Evolutionary conservation across 2,888 invertebrate species (phyloP), one percentile per base, ranked within the genome.

Genomic region (Alloplasta piceator): DNA sequence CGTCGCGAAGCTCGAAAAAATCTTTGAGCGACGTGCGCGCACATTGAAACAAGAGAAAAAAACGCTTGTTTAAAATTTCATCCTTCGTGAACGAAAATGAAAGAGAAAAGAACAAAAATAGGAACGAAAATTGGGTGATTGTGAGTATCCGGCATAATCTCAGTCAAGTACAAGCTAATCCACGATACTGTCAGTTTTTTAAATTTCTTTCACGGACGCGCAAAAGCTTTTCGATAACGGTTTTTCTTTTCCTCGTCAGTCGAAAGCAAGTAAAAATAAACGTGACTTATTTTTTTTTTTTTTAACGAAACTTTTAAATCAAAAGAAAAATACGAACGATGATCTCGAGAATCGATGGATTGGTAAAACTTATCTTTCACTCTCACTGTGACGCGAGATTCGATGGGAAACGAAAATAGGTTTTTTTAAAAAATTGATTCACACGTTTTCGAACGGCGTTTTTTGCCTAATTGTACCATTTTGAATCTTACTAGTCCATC

Each of bases 401-500:
- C 43, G 43, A 43, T 43, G 10, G 43, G 10, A 43, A 43, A 43
- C 10, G 7, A 10, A 43, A 43, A 6, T 43, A 9, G 6, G 2
- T n/a, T 76, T 50, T 48, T 58, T 39, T n/a, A n/a, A n/a, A n/a
- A n/a, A n/a, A 12, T 58, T 43, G 6, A 48, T 56, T 14, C 9
- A 48, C 26, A 43, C 26, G 71, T 82, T 78, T 85, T 85, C 76
- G 83, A 75, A 83, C 83, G 74, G 83, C 83, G 26, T 78, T 85
- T 82, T 77, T 82, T 78, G 80, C 78, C 82, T 83, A 86, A 88
- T 86, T 88, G 58, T 87, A 83, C 26, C 86, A 67, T 85, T 87
- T 83, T 82, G 85, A 89, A 90, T 85, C 26, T 26, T 26, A 26
- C 88, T 89, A 89, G 89, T 89, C 89, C 88, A 87, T 84, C 89